A percentile compares a stretch with the other conserved stretches of the same genome.
Conservation (phyloP, 2,888 invertebrate species). For the Nemurella pictetii region DNA sequence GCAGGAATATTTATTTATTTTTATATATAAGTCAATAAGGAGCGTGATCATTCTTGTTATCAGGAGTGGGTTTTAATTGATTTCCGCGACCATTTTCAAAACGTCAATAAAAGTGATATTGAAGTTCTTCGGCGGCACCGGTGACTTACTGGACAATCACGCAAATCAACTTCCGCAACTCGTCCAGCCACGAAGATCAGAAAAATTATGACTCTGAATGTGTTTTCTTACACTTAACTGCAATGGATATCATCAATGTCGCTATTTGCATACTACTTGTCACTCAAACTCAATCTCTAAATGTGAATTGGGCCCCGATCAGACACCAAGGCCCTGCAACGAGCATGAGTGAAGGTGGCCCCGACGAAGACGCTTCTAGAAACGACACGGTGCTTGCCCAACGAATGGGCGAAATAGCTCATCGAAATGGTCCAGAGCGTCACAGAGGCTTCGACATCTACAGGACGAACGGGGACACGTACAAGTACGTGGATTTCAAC, state of each 20-base stretch:
- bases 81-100: too few species aligned
- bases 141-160: too few species aligned
- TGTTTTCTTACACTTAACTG: background rate
- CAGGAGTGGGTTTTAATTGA: too few species aligned
- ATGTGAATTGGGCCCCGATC: constrained; percentile 4
- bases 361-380: background rate
- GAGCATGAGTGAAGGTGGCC: background rate
- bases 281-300: background rate
- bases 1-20: too few species aligned
- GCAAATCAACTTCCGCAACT: too few species aligned
- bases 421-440: background rate
- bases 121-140: too few species aligned
- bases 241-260: background rate
- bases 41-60: too few species aligned
- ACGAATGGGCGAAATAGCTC: background rate
- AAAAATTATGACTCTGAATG: background rate
- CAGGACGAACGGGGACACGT: background rate
- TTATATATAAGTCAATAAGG: too few species aligned
- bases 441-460: background rate
- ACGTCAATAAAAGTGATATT: too few species aligned
- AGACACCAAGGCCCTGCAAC: background rate
- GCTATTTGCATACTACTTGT: background rate
- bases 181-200: background rate
- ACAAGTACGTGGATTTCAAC: background rate
- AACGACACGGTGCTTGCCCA: background rate